phyloP scores from a whole-genome alignment of 2,888 invertebrate genomes.

The Dorcus parallelipipedus region DNA sequence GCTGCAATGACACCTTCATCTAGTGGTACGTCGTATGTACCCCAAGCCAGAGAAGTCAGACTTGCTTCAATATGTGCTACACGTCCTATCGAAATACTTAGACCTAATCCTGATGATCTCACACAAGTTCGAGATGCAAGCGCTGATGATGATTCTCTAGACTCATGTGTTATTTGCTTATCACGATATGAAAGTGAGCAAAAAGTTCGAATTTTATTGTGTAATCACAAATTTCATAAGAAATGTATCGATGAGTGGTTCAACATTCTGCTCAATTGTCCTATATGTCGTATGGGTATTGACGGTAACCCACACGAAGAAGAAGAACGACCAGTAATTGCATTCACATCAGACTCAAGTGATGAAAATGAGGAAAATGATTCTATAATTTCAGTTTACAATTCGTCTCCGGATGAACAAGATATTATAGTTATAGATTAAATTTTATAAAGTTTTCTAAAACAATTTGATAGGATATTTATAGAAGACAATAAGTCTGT shows the following conservation, averaged over 20 bases:
- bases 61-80: neutral
- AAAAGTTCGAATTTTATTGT: neutral
- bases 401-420: neutral
- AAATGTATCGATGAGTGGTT: neutral
- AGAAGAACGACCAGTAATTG: neutral
- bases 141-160: neutral
- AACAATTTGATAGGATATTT: neutral
- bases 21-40: neutral
- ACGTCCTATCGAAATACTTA: neutral
- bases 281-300: neutral
- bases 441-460: neutral
- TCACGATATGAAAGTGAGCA: neutral
- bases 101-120: neutral
- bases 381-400: neutral
- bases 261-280: neutral
- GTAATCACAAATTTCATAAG: neutral
- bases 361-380: neutral
- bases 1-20: slow-evolving; percentile 1
- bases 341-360: neutral
- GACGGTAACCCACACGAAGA: neutral
- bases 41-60: neutral
- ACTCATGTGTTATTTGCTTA: neutral
- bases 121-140: neutral
- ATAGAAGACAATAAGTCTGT: neutral
- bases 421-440: neutral